These are phyloP conservation scores for human (Homo sapiens) DNA, from an alignment of 2,113 vertebrate genomes.

Conservation along the genomic window DNA sequence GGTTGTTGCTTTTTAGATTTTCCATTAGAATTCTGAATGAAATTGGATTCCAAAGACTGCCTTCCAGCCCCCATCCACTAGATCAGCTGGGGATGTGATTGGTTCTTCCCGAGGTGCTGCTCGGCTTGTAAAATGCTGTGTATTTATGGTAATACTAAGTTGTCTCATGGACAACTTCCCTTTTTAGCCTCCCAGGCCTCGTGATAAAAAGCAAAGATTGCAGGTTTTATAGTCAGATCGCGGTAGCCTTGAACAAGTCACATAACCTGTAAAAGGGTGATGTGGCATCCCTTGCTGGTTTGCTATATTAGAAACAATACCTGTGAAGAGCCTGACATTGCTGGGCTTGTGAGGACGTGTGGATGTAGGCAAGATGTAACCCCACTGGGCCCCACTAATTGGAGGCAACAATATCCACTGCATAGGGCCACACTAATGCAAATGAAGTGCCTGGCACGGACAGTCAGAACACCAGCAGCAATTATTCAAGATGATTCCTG, in stretches of 20 bases:
- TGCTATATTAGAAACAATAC: not conserved
- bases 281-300: rapidly evolving
- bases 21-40: not conserved
- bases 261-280: not conserved
- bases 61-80: not conserved
- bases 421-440: rapidly evolving
- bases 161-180: not conserved
- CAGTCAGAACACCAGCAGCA: not conserved
- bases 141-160: not conserved
- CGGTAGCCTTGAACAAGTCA: not conserved
- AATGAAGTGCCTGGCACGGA: not conserved
- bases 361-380: not conserved
- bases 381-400: not conserved
- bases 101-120: not conserved
- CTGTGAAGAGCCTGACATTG: not conserved
- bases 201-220: not conserved
- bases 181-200: not conserved
- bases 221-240: not conserved
- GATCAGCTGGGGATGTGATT: not conserved
- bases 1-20: not conserved
- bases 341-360: rapidly evolving
- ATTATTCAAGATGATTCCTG: too few relatives aligned
- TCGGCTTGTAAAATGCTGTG: not conserved
- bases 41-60: not conserved
- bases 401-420: too few relatives aligned